These are phyloP conservation scores for Calliphora vomitoria DNA, from an alignment of 2,888 invertebrate genomes.

Conservation along the genomic window DNA sequence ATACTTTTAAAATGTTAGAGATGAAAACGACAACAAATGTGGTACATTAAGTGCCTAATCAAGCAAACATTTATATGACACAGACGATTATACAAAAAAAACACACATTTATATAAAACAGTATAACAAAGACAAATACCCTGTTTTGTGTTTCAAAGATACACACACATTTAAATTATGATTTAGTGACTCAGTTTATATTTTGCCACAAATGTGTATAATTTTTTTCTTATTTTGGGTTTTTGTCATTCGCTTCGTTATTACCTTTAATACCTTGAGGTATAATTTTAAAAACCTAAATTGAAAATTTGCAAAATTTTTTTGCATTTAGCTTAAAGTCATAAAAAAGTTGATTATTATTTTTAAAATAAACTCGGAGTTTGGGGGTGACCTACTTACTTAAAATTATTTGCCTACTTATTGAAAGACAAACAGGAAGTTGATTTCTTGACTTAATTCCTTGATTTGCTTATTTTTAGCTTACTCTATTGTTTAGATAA, in stretches of 20 bases:
- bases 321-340: constrained; percentile 26
- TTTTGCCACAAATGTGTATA: not conserved
- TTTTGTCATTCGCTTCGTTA: not conserved
- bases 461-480: not conserved
- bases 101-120: not conserved
- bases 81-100: constrained; percentile 1
- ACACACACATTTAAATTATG: constrained; percentile 10
- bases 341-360: constrained; percentile 8
- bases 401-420: not conserved
- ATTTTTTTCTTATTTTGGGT: not conserved
- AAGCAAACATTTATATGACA: constrained; percentile 71
- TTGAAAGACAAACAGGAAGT: constrained; percentile 49
- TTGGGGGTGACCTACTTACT: constrained; percentile 38
- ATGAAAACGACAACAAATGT: constrained; percentile 54
- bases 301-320: constrained; percentile 30
- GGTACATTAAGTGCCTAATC: constrained; percentile 77
- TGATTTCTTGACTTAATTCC: constrained; percentile 27
- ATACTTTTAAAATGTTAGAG: constrained; percentile 32
- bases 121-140: not conserved
- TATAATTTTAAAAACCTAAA: constrained; percentile 26
- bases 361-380: not conserved
- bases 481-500: not conserved
- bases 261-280: constrained; percentile 7
- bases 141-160: not conserved
- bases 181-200: not conserved